These are phyloP conservation scores for Simalia tracyae DNA, from an alignment of 2,797 vertebrate genomes.

Conservation along the genomic window DNA sequence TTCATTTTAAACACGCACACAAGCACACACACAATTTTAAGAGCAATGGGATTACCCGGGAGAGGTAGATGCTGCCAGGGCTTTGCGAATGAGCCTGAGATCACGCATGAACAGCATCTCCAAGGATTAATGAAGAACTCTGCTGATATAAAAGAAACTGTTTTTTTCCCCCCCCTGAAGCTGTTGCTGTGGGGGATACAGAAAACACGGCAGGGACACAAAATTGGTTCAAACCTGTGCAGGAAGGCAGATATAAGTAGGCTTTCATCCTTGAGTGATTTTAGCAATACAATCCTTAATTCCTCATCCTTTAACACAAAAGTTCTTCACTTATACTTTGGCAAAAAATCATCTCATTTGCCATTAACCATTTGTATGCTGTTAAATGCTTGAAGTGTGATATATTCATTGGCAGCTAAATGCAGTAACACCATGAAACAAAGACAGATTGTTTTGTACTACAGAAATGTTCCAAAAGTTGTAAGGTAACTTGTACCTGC, in stretches of 20 bases:
- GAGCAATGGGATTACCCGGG: constrained; percentile 32
- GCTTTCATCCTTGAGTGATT: background rate
- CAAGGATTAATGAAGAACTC: rapidly evolving
- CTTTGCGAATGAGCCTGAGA: constrained; percentile 6
- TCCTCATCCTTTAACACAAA: background rate
- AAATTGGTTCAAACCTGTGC: background rate
- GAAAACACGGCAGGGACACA: rapidly evolving
- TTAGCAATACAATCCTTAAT: background rate
- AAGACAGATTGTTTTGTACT: background rate
- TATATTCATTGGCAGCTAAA: constrained; percentile 9
- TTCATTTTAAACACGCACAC: constrained; percentile 39
- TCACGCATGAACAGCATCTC: background rate
- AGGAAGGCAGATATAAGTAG: constrained; percentile 1
- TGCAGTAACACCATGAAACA: background rate
- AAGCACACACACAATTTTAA: background rate
- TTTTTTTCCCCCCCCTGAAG: background rate
- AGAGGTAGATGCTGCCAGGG: constrained; percentile 23
- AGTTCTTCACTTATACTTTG: background rate
- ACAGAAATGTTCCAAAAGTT: background rate
- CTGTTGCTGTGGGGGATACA: background rate
- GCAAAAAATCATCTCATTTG: background rate
- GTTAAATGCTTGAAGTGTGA: background rate
- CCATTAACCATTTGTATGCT: background rate
- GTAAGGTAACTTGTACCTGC: background rate
- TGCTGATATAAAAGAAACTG: background rate